Base-by-base conservation (phyloP, 2,888 invertebrate species). In the Heliconius ethilla region DNA sequence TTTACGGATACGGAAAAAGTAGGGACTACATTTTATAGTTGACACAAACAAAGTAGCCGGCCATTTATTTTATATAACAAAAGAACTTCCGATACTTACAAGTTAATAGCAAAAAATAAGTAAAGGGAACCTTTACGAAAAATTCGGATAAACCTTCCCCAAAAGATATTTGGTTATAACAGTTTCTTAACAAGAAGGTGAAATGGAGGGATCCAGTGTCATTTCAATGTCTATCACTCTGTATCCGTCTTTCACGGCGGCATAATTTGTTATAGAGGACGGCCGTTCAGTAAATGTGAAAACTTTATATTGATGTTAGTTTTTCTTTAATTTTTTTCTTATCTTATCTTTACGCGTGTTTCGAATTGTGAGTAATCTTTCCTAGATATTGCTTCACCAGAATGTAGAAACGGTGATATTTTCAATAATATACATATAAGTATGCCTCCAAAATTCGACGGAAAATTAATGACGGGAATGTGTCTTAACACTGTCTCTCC, bases 81-180 rank as follows among this genome's bases (percentile, higher is more conserved):
- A 51, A 27, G 7, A 67, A n/a, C 4, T n/a, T 37, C 37, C 37
- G 11, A 37, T 67, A 37, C n/a, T 11, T 67, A 33, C 29, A 33
- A 11, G 66, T 37, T n/a, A 67, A 67, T 67, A 67, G 11, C 6
- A 37, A 25, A 2, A 37, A 22, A 67, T 13, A 67, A 37, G n/a
- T 15, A n/a, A 67, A 67, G 37, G 37, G 40, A 67, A 25, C n/a
- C n/a, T n/a, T 40, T n/a, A 33, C 25, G n/a, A 67, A 67, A n/a
- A 67, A 67, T 40, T 67, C 37, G 0, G n/a, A 13, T 40, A 40
- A 37, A 67, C 11, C 33, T 37, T 13, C 37, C 13, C 37, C 13
- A 67, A 37, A 67, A 40, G 67, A 67, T 13, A 67, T 67, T 67
- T 67, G 40, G 18, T 69, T 69, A 69, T 45, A 69, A 69, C 45